Evolutionary conservation across 2,888 invertebrate genomes (phyloP).

Genomic region (Amphipyra tragopoginis): DNA sequence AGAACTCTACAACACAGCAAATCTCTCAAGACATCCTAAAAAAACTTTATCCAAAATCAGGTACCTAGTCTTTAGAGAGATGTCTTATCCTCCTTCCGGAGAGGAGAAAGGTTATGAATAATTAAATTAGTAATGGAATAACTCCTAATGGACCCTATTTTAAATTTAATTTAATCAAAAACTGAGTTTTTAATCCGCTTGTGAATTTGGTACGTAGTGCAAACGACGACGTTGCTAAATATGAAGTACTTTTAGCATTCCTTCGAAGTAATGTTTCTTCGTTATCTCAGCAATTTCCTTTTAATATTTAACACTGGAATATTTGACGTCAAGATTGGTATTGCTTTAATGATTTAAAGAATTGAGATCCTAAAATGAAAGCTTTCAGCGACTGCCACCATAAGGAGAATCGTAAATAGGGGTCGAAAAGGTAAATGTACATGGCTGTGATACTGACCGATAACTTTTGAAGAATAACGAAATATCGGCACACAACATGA

Average conservation of each 20-base stretch:
- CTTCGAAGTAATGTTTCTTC: neutral
- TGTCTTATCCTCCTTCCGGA: slow-evolving; percentile 17
- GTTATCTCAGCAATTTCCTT: neutral
- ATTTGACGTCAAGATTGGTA: neutral
- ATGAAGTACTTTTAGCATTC: neutral
- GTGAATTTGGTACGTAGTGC: neutral
- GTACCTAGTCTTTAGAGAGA: slow-evolving; percentile 6
- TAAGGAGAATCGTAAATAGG: too few species aligned
- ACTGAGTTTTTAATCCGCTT: neutral
- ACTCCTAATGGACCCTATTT: slow-evolving; percentile 21
- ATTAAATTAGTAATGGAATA: slow-evolving; percentile 42
- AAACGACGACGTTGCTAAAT: neutral
- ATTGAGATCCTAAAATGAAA: too few species aligned
- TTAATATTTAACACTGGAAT: slow-evolving; percentile 16
- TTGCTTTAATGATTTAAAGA: neutral
- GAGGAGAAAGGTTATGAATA: slow-evolving; percentile 31
- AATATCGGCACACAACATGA: too few species aligned
- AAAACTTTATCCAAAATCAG: neutral
- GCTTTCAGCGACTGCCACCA: too few species aligned
- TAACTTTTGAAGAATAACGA: too few species aligned
- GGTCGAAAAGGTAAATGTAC: too few species aligned
- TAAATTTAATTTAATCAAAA: slow-evolving; percentile 4
- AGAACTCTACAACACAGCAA: too few species aligned
- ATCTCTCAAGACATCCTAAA: too few species aligned
- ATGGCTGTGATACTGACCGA: too few species aligned